Base-by-base conservation (phyloP, 2,888 invertebrate species). In the Lasius platythorax region DNA sequence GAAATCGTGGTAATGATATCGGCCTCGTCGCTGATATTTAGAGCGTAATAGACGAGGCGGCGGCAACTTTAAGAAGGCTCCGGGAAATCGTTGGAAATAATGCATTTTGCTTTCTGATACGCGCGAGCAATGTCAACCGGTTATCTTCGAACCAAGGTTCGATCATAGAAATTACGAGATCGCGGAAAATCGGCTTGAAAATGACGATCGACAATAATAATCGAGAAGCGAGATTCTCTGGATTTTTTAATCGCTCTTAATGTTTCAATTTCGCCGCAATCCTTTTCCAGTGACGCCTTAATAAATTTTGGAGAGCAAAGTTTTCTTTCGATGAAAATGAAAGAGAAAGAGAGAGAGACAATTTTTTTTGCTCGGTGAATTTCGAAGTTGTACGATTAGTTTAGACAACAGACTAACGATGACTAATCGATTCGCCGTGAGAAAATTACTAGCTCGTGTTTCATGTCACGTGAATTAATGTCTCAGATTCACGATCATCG, bases 1-100 rank as follows among this genome's bases (percentile, higher is more conserved):
- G 88, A 92, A 92, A 91, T 89, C 86, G 87, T 82, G 85, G 83
- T 87, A 89, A 90, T 85, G 88, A 87, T 89, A 89, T 86, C 61
- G 87, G 79, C 85, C 82, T 84, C 82, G 63, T 50, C 53, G 76
- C 28, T 78, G 75, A 87, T 90, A 91, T 92, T 43, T 91, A 88
- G 91, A 91, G 91, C 91, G 88, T 90, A 85, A 84, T 90, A 79
- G 63, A 85, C 67, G 81, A 82, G 66, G 67, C 46, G n/a, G 66
- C 28, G 18, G 53, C 37, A 28, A 6, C 23, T 70, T 33, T 33
- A n/a, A 43, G 46, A 61, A 61, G 56, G 70, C 61, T 81, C 40
- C 28, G 61, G 33, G 43, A 81, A 63, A 37, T 72, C 8, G 46
- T 63, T 68, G 68, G 28, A 1, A 56, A 23, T 56, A 56, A 68